These are phyloP conservation scores for Neoitamus cyanurus DNA, from an alignment of 2,888 invertebrate genomes.

Conservation along the genomic window DNA sequence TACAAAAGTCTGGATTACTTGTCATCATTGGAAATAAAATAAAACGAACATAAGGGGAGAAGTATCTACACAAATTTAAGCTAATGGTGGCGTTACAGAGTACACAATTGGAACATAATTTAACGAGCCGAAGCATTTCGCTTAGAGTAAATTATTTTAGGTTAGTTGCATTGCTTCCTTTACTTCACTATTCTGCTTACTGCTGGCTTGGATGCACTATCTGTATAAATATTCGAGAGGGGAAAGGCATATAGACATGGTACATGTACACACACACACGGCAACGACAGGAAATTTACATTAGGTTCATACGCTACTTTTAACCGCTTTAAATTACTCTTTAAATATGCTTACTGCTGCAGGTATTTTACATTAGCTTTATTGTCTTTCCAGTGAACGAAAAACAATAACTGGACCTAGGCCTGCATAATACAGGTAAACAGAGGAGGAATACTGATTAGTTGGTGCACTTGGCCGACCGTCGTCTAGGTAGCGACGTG, in stretches of 20 bases:
- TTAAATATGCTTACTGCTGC: slow-evolving; percentile 31
- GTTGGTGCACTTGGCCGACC: neutral
- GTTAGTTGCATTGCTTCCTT: slow-evolving; percentile 42
- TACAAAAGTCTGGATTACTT: slow-evolving; percentile 44
- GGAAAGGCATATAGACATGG: slow-evolving; percentile 38
- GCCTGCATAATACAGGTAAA: slow-evolving; percentile 28
- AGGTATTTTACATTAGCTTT: slow-evolving; percentile 34
- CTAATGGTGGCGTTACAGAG: slow-evolving; percentile 20
- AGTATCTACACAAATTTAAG: slow-evolving; percentile 45
- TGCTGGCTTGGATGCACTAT: neutral
- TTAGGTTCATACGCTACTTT: neutral
- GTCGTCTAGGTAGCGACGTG: neutral
- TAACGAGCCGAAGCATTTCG: neutral
- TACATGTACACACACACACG: slow-evolving; percentile 36
- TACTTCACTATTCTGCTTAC: neutral
- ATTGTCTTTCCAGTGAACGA: slow-evolving; percentile 40
- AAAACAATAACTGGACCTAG: slow-evolving; percentile 26
- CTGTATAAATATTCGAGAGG: slow-evolving; percentile 47
- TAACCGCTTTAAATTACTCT: slow-evolving; percentile 6
- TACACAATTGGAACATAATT: slow-evolving; percentile 30
- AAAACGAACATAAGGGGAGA: slow-evolving; percentile 34
- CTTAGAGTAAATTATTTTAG: slow-evolving; percentile 25
- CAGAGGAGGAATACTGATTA: slow-evolving; percentile 40
- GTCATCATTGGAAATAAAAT: slow-evolving; percentile 31
- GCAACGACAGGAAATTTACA: slow-evolving; percentile 41